Percentiles rank a stretch among this genome's conserved stretches.
Evolutionary conservation across 1,140 invertebrate genomes (phyloP).

Genomic region (Fopius arisanus): DNA sequence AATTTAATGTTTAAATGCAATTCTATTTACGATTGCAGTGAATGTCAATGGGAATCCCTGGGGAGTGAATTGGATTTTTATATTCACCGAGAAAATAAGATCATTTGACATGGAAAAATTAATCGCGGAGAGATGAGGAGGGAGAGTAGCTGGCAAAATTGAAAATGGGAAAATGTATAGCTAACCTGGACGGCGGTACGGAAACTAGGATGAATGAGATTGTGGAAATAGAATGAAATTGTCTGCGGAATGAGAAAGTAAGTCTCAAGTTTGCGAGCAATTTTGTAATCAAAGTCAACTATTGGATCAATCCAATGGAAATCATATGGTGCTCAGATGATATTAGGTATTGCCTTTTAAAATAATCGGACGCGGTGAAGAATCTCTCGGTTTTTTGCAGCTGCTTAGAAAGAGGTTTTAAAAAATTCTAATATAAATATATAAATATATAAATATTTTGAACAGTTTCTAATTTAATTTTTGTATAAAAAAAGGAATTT

Average conservation of each 20-base stretch:
- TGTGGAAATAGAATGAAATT: not conserved
- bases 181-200: not conserved
- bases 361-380: too few species aligned
- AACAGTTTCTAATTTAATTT: too few species aligned
- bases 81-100: not conserved
- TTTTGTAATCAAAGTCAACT: too few species aligned
- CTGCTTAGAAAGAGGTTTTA: too few species aligned
- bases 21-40: not conserved
- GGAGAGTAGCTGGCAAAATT: not conserved
- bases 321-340: too few species aligned
- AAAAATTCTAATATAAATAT: too few species aligned
- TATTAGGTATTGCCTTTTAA: too few species aligned
- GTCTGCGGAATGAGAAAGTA: not conserved
- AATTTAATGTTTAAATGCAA: not conserved
- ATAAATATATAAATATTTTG: too few species aligned
- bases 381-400: too few species aligned
- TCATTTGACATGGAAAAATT: not conserved
- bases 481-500: too few species aligned
- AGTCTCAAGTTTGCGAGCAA: not conserved
- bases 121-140: not conserved
- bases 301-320: too few species aligned
- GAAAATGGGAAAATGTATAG: not conserved
- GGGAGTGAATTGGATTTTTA: not conserved
- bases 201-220: not conserved
- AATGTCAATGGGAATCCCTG: not conserved